Percentiles rank a stretch among this genome's conserved stretches.
Evolutionary conservation across 1,140 invertebrate species (phyloP).

Genomic region (Leptinotarsa texana): DNA sequence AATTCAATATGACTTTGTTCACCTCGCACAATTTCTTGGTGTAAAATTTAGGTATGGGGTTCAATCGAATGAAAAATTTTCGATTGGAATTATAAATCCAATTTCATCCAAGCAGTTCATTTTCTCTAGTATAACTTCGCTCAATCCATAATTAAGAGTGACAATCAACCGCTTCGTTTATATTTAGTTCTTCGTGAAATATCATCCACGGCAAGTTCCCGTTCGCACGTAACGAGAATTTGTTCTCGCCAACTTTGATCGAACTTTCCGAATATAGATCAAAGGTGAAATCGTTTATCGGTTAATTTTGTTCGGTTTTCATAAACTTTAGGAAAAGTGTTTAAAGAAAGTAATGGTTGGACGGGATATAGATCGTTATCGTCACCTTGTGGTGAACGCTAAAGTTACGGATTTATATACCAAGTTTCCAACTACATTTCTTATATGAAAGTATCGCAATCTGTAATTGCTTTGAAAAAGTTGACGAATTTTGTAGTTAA

Average conservation of each 20-base stretch:
- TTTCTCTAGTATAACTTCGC: no score
- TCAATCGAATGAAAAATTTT: no score
- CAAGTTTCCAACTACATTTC: conserved; percentile 24
- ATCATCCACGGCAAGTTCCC: not conserved
- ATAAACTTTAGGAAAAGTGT: conserved; percentile 9
- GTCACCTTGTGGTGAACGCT: conserved; percentile 26
- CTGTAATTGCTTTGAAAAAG: conserved; percentile 8
- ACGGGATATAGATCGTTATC: conserved; percentile 26
- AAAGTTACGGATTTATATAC: conserved; percentile 22
- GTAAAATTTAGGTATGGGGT: no score
- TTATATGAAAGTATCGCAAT: conserved; percentile 22
- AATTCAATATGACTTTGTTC: no score
- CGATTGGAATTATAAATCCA: no score
- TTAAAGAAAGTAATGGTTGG: conserved; percentile 17
- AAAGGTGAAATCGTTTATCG: conserved; percentile 16
- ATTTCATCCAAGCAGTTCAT: no score
- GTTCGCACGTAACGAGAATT: conserved; percentile 1
- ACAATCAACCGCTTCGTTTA: no score
- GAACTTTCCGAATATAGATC: conserved; percentile 13
- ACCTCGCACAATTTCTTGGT: no score
- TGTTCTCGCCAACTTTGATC: conserved; percentile 6
- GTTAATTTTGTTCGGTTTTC: conserved; percentile 11
- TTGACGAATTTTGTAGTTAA: not conserved
- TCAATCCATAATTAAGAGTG: no score
- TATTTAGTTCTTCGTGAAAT: not conserved